A percentile compares a stretch with the other conserved stretches of the same genome.
These are phyloP conservation scores for Dinothrombium tinctorium DNA, from an alignment of 1,140 invertebrate species.

Conservation along the genomic window DNA sequence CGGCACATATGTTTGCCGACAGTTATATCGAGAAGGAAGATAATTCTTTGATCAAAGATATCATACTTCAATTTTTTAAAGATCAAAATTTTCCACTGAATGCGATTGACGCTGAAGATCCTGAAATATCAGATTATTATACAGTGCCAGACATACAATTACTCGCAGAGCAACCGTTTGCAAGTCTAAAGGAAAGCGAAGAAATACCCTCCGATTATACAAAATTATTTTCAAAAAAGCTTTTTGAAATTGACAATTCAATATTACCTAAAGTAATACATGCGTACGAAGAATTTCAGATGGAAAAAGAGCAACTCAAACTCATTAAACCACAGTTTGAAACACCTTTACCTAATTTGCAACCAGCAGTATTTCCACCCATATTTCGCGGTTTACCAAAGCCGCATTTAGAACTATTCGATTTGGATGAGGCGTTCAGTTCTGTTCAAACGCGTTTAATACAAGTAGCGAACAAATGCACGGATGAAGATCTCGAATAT, in stretches of 20 bases:
- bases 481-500: conserved; percentile 54
- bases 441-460: conserved; percentile 70
- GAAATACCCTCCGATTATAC: conserved; percentile 53
- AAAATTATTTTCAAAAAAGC: conserved; percentile 47
- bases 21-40: conserved; percentile 83
- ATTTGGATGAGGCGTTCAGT: conserved; percentile 91
- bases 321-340: conserved; percentile 93
- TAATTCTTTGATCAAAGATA: conserved; percentile 48
- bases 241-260: conserved; percentile 65
- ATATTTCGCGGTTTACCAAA: conserved; percentile 73
- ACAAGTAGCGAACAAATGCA: conserved; percentile 75
- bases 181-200: conserved; percentile 60
- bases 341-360: conserved; percentile 73
- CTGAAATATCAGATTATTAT: conserved; percentile 80
- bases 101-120: conserved; percentile 66
- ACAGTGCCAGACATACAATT: conserved; percentile 66
- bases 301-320: conserved; percentile 72
- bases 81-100: conserved; percentile 41
- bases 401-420: conserved; percentile 80
- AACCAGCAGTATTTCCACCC: conserved; percentile 90
- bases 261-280: conserved; percentile 49
- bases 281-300: conserved; percentile 55
- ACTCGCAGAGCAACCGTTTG: conserved; percentile 53
- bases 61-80: conserved; percentile 60
- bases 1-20: conserved; percentile 33